Base-by-base conservation (phyloP, 2,888 invertebrate species). In the Nymphalis polychloros region DNA sequence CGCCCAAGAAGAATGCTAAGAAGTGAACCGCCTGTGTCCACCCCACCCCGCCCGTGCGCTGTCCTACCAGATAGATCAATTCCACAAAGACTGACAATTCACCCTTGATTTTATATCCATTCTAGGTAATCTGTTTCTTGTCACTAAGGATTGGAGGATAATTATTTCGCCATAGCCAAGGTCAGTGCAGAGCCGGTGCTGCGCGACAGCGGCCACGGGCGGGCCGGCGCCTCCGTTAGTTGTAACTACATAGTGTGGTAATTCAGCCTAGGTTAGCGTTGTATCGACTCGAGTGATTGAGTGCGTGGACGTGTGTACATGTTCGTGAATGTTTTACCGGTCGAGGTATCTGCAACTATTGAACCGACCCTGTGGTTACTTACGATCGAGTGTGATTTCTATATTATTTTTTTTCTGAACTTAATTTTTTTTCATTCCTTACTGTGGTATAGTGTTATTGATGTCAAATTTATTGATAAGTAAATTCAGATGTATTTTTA, bases 1-100 rank as follows among this genome's bases (percentile, higher is more conserved):
- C 94, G 77, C 95, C 95, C 87, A 96, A 96, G 94, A 95, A 95
- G 90, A 95, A 96, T 77, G 90, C 93, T 78, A 93, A 93, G 90
- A 93, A 93, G 90, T 93, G 88, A 92, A 82, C 79, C 73, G 77
- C 72, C 74, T 59, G 59, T 63, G 64, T 65, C 53, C 50, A 41
- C 41, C 64, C 77, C 73, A 73, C 75, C 67, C 74, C 66, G 65
- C 76, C 69, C 76, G 70, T 75, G 49, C 35, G 59, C 66, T 16
- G 63, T 61, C 67, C 57, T 16, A 65, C 59, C 64, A 64, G 48
- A 63, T 63, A 63, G 66, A 69, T 70, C 48, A 63, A 68, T 59
- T 62, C 69, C 71, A 62, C 67, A 60, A 73, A 73, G 73, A 73
- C 72, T 73, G 73, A 73, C 63, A 60, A 59, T 59, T 63, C 60